Percentiles rank a stretch among this genome's conserved stretches.
Conservation (phyloP, 2,888 invertebrate genomes). For the Melipona bicolor region DNA sequence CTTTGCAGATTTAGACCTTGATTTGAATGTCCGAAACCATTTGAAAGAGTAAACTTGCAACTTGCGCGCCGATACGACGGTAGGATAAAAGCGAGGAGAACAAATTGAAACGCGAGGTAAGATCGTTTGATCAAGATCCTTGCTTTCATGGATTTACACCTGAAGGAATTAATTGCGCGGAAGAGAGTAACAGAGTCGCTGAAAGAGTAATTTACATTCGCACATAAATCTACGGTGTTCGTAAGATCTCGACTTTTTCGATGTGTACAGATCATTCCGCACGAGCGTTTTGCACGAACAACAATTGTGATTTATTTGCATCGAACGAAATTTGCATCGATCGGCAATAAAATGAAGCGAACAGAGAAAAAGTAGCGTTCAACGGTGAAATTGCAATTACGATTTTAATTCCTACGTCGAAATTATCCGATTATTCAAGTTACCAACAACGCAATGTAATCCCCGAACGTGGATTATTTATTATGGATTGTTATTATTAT, state of each 20-base stretch:
- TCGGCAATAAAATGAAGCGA: background rate
- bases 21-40: no score
- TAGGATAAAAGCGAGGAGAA: background rate
- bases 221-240: background rate
- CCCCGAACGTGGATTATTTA: background rate
- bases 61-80: no score
- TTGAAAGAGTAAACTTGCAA: no score
- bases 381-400: background rate
- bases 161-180: background rate
- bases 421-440: background rate
- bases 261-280: background rate
- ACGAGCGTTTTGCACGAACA: no score
- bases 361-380: background rate
- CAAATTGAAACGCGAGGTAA: background rate
- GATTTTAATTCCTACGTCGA: background rate
- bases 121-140: background rate
- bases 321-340: background rate
- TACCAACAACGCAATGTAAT: background rate
- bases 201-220: background rate
- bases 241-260: background rate
- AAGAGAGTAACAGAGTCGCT: background rate
- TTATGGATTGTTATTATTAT: background rate
- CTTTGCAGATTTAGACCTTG: no score
- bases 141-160: constrained; percentile 6
- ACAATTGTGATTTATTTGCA: no score